Conservation (phyloP, 2,888 invertebrate species). For the Microctonus hyperodae region DNA sequence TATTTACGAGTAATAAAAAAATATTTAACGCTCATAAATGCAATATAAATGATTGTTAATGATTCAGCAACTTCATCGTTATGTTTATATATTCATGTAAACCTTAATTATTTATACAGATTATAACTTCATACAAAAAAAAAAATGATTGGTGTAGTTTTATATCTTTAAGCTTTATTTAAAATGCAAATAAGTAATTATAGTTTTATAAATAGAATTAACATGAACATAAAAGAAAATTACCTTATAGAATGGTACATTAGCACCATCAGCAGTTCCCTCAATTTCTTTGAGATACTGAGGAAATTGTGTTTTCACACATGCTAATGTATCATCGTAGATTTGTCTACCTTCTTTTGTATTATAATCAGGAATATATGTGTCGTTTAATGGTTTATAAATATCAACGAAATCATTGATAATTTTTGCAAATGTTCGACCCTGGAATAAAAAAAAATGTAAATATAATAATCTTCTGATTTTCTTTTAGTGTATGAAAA, state of each 20-base stretch:
- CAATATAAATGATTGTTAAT: no score
- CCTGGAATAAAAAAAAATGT: conserved; percentile 66
- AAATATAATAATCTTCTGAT: neutral
- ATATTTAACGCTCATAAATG: no score
- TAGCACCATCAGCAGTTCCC: conserved; percentile 86
- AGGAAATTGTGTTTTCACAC: conserved; percentile 76
- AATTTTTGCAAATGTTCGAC: conserved; percentile 77
- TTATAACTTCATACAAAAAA: no score
- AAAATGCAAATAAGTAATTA: neutral
- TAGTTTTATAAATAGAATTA: neutral
- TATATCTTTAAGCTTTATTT: no score
- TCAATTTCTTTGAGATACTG: conserved; percentile 84
- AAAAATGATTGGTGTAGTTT: no score
- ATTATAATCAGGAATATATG: conserved; percentile 75
- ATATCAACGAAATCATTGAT: conserved; percentile 74
- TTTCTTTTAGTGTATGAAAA: neutral
- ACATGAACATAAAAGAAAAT: no score
- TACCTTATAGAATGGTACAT: conserved; percentile 85
- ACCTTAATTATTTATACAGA: no score
- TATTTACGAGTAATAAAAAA: no score
- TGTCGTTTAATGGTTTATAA: conserved; percentile 71
- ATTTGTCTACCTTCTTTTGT: conserved; percentile 74
- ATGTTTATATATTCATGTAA: no score
- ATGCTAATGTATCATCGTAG: conserved; percentile 77
- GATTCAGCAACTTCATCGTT: no score